phyloP scores from a whole-genome alignment of 2,113 vertebrate species.

The Mionectes macconnelli region DNA sequence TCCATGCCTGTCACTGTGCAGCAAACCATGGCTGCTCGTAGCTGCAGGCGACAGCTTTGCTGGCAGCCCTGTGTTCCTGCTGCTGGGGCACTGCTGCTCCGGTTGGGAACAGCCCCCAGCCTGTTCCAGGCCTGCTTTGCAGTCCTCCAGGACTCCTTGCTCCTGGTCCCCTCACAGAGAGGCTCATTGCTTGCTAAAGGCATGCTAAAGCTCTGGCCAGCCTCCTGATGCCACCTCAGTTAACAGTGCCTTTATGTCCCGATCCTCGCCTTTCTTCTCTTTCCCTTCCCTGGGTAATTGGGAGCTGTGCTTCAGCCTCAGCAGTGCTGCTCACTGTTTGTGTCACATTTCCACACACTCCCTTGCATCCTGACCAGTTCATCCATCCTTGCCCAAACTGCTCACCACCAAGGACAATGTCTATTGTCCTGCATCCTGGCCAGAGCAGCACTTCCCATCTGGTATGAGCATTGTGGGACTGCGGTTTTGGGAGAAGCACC shows the following conservation, averaged over 20 bases:
- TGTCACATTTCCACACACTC: neutral
- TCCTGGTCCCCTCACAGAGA: neutral
- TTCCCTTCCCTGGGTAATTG: neutral
- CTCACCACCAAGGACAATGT: neutral
- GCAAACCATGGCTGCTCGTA: neutral
- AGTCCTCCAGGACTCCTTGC: neutral
- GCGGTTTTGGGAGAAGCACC: neutral
- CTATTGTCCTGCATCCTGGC: conserved; percentile 19
- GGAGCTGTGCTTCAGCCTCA: neutral
- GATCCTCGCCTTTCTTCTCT: neutral
- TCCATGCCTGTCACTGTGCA: conserved; percentile 47
- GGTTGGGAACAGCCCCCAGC: neutral
- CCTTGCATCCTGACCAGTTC: neutral
- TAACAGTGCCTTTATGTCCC: neutral
- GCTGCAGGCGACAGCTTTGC: neutral
- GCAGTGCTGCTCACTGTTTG: neutral
- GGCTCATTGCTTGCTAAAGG: rapidly evolving
- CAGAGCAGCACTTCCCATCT: neutral
- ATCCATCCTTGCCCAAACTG: neutral
- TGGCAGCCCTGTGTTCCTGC: neutral
- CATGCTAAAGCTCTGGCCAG: neutral
- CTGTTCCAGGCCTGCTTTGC: neutral
- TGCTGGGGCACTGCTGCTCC: neutral
- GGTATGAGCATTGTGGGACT: neutral
- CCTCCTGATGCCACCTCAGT: neutral